Percentiles rank a stretch among this genome's conserved stretches.
Evolutionary conservation across 1,140 invertebrate genomes (phyloP).

Genomic region (Aporrectodea caliginosa): DNA sequence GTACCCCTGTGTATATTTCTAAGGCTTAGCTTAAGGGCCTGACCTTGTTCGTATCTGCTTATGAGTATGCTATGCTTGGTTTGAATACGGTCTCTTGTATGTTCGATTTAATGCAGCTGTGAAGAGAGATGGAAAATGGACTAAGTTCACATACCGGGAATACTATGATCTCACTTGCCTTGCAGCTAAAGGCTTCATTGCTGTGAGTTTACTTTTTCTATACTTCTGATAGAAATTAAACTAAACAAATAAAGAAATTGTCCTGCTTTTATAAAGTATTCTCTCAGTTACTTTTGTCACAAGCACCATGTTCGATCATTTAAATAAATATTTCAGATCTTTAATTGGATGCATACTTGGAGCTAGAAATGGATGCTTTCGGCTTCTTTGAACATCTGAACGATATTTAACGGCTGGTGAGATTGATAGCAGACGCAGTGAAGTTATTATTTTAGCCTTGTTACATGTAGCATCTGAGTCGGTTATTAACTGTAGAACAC

Average conservation of each 20-base stretch:
- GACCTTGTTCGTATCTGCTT: too few relatives aligned
- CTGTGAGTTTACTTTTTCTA: conserved; percentile 37
- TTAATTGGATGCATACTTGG: neutral
- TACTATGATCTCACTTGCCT: conserved; percentile 70
- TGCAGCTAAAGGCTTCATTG: conserved; percentile 79
- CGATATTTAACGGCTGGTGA: too few relatives aligned
- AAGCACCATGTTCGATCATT: neutral
- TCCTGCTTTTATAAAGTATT: neutral
- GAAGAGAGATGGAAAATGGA: conserved; percentile 48
- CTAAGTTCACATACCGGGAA: conserved; percentile 71
- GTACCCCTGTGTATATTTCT: too few relatives aligned
- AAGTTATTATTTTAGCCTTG: too few relatives aligned
- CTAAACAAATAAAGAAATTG: neutral
- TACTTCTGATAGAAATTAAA: neutral
- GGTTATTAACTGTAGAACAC: too few relatives aligned
- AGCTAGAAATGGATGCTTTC: neutral
- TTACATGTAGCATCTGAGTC: too few relatives aligned
- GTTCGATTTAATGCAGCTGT: too few relatives aligned
- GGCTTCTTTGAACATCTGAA: neutral
- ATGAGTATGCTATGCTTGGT: too few relatives aligned
- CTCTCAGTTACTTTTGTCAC: neutral
- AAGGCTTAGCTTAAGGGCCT: too few relatives aligned
- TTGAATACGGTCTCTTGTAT: too few relatives aligned
- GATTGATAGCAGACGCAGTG: too few relatives aligned
- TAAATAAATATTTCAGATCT: neutral